Conservation (phyloP, 2,113 vertebrate genomes). For the Mustela lutreola region DNA sequence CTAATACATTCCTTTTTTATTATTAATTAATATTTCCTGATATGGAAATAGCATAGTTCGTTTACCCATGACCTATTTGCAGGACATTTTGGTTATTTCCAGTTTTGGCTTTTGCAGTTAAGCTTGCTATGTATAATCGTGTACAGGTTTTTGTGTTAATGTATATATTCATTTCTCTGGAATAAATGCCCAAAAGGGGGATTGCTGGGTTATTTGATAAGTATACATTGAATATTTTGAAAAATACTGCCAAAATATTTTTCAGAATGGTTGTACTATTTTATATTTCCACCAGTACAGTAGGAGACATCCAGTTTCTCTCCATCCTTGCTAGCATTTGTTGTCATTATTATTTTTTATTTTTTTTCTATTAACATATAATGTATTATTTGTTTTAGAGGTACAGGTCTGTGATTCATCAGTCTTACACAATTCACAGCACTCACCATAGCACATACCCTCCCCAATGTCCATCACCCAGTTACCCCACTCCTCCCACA, state of each 20-base stretch:
- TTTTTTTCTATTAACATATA: no score
- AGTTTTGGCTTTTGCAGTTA: neutral
- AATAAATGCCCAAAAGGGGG: neutral
- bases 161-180: neutral
- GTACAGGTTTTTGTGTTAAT: neutral
- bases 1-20: neutral
- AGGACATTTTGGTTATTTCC: neutral
- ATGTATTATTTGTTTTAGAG: no score
- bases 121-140: neutral
- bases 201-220: neutral
- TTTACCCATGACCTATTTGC: neutral
- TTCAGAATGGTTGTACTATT: neutral
- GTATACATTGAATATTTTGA: neutral
- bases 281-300: neutral
- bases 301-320: neutral
- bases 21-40: neutral
- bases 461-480: no score
- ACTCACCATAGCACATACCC: no score
- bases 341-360: neutral
- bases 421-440: no score
- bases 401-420: no score
- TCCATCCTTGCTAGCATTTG: neutral
- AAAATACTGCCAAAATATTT: neutral
- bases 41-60: neutral
- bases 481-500: no score